phyloP scores from a whole-genome alignment of 2,797 vertebrate genomes.

The Paguma larvata region DNA sequence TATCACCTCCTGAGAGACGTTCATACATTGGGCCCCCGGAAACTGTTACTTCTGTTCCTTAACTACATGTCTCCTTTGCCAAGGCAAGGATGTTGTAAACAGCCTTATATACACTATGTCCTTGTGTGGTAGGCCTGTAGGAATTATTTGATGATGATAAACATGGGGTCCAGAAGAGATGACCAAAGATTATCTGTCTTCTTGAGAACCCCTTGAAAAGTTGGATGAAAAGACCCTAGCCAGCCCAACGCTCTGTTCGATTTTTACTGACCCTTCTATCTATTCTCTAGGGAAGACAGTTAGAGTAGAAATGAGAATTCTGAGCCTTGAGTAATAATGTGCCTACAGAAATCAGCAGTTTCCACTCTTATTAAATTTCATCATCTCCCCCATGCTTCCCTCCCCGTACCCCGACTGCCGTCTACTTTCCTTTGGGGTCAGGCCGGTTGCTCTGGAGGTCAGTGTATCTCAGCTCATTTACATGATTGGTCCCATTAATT shows the following conservation, averaged over 20 bases:
- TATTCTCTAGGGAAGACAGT: not conserved
- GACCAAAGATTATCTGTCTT: not conserved
- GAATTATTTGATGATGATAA: not conserved
- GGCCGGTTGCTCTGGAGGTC: not conserved
- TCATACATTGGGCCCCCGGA: not conserved
- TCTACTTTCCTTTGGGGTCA: not conserved
- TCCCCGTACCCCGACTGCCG: not conserved
- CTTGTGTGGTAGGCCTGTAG: no score
- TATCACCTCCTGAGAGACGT: not conserved
- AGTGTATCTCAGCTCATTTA: not conserved
- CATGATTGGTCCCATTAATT: not conserved
- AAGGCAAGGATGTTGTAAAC: not conserved
- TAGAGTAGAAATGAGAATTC: not conserved
- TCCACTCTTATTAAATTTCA: slow-evolving; percentile 27
- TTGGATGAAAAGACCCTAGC: not conserved
- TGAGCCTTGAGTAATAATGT: not conserved
- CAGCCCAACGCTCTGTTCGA: not conserved
- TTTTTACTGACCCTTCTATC: not conserved
- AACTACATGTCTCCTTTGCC: not conserved
- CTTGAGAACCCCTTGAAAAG: not conserved
- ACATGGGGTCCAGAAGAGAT: not conserved
- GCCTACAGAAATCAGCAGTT: not conserved
- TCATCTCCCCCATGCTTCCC: not conserved
- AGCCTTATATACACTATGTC: not conserved
- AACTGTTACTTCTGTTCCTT: not conserved